Conservation (phyloP, 1,140 invertebrate species). For the Drosophila mojavensis region DNA sequence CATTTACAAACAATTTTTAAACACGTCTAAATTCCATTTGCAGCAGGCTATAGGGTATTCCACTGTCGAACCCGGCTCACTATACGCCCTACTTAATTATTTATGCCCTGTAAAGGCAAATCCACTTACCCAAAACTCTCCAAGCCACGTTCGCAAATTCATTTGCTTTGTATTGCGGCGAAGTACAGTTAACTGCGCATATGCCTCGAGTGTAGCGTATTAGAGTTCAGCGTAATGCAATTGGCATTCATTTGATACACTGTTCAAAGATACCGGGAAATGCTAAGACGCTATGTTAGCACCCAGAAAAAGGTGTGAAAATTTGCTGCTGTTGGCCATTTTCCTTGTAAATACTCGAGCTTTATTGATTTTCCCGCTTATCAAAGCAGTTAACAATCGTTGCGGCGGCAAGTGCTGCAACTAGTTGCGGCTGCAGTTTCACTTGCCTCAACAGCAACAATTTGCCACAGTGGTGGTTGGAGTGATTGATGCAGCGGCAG, state of each 20-base stretch:
- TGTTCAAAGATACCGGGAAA: constrained; percentile 8
- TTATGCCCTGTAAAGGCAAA: constrained; percentile 21
- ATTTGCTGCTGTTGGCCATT: constrained; percentile 3
- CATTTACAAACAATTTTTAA: too few relatives aligned
- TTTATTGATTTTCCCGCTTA: constrained; percentile 33
- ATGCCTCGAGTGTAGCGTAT: constrained; percentile 1
- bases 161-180: neutral
- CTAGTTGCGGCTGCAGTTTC: neutral
- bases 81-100: constrained; percentile 11
- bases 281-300: constrained; percentile 11
- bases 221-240: constrained; percentile 5
- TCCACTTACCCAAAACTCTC: neutral
- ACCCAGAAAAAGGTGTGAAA: constrained; percentile 31
- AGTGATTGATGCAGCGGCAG: constrained; percentile 54
- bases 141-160: neutral
- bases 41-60: neutral
- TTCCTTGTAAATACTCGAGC: constrained; percentile 4
- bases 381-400: constrained; percentile 15
- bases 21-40: too few relatives aligned
- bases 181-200: neutral
- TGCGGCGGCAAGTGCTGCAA: neutral
- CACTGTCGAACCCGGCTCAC: too few relatives aligned
- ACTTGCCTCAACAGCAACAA: constrained; percentile 1
- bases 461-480: constrained; percentile 16
- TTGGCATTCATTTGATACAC: constrained; percentile 20